Evolutionary conservation across 1,140 invertebrate genomes (phyloP).

Genomic region (Zaprionus taronus): DNA sequence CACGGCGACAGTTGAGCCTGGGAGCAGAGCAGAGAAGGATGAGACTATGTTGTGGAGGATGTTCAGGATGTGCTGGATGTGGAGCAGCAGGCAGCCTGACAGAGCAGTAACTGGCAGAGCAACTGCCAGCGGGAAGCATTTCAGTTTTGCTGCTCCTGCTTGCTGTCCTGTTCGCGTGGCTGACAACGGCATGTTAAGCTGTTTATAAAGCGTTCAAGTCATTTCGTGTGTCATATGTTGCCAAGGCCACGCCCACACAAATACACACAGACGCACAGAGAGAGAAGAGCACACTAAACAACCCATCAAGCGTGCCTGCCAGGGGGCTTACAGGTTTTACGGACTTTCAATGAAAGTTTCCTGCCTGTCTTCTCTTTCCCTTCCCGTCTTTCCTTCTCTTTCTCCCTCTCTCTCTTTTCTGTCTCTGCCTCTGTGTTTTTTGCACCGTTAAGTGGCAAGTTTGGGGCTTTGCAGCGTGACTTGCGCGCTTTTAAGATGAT

Average conservation of each 20-base stretch:
- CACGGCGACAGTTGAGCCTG: slow-evolving; percentile 37
- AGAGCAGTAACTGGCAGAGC: not conserved
- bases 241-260: slow-evolving; percentile 32
- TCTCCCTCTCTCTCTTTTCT: not conserved
- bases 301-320: not conserved
- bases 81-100: not conserved
- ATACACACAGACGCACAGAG: not conserved
- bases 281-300: slow-evolving; percentile 3
- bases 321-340: slow-evolving; percentile 28
- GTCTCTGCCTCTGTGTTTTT: not conserved
- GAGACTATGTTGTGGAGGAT: not conserved
- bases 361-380: not conserved
- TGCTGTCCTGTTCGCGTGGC: slow-evolving; percentile 43
- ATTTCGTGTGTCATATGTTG: slow-evolving; percentile 57
- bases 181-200: slow-evolving; percentile 76
- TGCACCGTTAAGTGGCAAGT: slow-evolving; percentile 59
- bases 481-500: slow-evolving; percentile 56
- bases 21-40: slow-evolving; percentile 8
- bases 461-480: slow-evolving; percentile 53
- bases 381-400: not conserved
- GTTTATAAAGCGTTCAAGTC: slow-evolving; percentile 74
- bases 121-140: slow-evolving; percentile 26
- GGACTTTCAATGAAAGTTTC: slow-evolving; percentile 42
- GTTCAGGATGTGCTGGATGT: too few relatives aligned
- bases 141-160: slow-evolving; percentile 39